Evolutionary conservation across 2,797 vertebrate species (phyloP).

Genomic region (Poecile montanus): DNA sequence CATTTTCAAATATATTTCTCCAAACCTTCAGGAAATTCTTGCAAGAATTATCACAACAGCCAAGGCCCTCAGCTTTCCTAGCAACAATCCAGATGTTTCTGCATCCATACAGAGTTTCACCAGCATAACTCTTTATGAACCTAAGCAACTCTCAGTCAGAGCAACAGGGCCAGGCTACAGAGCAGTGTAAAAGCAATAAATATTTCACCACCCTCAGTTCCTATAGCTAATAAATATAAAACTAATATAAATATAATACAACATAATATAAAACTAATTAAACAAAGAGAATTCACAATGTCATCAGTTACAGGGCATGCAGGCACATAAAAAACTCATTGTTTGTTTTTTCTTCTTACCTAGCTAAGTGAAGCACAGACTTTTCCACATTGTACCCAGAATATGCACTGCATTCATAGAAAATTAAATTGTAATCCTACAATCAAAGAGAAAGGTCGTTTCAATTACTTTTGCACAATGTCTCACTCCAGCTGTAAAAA

Average conservation of each 20-base stretch:
- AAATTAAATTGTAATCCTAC: slow-evolving; percentile 86
- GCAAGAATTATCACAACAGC: background rate
- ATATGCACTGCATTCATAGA: slow-evolving; percentile 92
- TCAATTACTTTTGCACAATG: background rate
- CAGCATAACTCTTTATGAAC: background rate
- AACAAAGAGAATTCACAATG: background rate
- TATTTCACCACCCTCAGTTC: background rate
- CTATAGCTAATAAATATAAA: background rate
- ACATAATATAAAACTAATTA: background rate
- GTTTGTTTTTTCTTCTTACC: slow-evolving; percentile 73
- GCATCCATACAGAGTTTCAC: background rate
- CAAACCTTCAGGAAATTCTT: background rate
- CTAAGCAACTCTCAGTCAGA: background rate
- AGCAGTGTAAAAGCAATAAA: background rate
- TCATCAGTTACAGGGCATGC: background rate
- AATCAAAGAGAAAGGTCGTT: slow-evolving; percentile 4
- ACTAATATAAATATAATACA: background rate
- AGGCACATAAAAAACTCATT: background rate
- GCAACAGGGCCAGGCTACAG: background rate
- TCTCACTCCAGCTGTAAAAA: background rate
- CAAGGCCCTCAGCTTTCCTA: background rate
- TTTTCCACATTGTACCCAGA: slow-evolving; percentile 84
- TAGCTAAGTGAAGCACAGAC: slow-evolving; percentile 87
- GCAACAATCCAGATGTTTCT: background rate
- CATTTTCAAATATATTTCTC: background rate